Percentiles rank a stretch among this genome's conserved stretches.
phyloP scores from a whole-genome alignment of 2,113 vertebrate genomes.

The Lophotis ruficrista region DNA sequence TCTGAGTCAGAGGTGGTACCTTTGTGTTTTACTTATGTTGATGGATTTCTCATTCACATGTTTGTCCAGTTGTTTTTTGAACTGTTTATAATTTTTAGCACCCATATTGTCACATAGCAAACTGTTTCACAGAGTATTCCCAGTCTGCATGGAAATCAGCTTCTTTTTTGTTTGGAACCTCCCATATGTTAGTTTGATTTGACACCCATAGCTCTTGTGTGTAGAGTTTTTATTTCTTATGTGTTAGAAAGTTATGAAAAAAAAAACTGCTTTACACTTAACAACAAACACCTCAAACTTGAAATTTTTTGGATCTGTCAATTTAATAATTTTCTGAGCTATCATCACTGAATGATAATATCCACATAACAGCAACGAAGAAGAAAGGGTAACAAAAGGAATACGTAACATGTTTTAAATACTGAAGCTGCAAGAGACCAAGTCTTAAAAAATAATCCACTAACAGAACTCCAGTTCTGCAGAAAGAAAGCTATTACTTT shows the following conservation, averaged over 20 bases:
- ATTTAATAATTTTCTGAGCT: background rate
- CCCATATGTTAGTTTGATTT: background rate
- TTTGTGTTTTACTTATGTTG: background rate
- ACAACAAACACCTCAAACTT: background rate
- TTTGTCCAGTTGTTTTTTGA: background rate
- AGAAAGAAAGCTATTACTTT: background rate
- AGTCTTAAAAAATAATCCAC: background rate
- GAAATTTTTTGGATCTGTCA: background rate
- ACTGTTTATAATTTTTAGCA: background rate
- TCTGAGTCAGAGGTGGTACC: background rate
- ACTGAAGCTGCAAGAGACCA: background rate
- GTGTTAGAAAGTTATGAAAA: background rate
- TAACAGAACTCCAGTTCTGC: background rate
- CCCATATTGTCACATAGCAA: fast-evolving
- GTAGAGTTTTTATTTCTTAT: background rate
- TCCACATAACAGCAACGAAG: background rate
- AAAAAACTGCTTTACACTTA: background rate
- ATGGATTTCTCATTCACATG: background rate
- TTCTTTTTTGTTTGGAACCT: background rate
- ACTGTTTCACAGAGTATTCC: background rate
- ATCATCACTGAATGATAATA: background rate
- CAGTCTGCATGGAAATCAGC: background rate
- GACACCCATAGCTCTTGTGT: background rate
- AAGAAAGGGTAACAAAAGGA: background rate
- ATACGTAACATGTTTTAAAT: background rate